Percentiles rank a stretch among this genome's conserved stretches.
These are phyloP conservation scores for Brienomyrus longianalis DNA, from an alignment of 2,113 vertebrate species.

Conservation along the genomic window DNA sequence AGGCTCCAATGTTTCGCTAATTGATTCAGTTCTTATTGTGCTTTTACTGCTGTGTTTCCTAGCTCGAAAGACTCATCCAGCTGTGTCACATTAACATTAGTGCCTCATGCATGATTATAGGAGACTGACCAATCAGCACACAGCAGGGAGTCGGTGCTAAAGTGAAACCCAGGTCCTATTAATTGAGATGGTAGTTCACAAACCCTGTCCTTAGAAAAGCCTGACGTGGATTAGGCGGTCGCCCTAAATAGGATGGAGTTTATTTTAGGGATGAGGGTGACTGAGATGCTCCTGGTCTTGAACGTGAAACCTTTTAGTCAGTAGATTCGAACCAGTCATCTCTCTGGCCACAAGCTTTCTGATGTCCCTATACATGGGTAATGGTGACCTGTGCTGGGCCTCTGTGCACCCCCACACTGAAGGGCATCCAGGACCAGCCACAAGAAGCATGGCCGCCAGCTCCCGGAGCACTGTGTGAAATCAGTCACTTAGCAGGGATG, in stretches of 20 bases:
- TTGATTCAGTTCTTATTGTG: too few species aligned
- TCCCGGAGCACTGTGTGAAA: slow-evolving; percentile 25
- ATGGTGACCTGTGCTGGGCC: neutral
- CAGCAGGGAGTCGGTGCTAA: too few species aligned
- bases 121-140: too few species aligned
- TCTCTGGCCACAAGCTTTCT: neutral
- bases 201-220: too few species aligned
- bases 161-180: too few species aligned
- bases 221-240: too few species aligned
- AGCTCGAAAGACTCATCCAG: too few species aligned
- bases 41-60: too few species aligned
- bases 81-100: too few species aligned
- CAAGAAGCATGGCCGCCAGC: neutral
- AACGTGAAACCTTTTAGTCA: neutral
- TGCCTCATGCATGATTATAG: too few species aligned
- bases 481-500: slow-evolving; percentile 53
- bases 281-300: neutral
- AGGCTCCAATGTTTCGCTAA: too few species aligned
- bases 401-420: neutral
- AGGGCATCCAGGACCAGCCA: neutral
- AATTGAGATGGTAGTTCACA: too few species aligned
- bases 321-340: neutral
- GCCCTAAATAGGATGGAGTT: neutral
- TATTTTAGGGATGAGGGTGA: neutral
- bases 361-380: neutral